These are phyloP conservation scores for Galeruca laticollis DNA, from an alignment of 2,888 invertebrate species.

Conservation along the genomic window DNA sequence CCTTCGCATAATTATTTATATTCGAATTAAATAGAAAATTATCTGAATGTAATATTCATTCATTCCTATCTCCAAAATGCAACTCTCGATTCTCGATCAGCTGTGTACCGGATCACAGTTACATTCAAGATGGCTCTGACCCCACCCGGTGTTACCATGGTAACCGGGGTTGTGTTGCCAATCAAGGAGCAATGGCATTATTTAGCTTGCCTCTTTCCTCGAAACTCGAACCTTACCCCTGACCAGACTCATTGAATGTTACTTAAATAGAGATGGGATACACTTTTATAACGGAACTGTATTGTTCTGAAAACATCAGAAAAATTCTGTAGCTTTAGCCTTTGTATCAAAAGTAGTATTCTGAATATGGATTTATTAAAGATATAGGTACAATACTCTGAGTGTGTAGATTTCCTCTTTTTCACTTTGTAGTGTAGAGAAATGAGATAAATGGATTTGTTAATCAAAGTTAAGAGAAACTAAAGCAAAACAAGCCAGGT, in stretches of 20 bases:
- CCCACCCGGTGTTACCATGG: conserved; percentile 64
- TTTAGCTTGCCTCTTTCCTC: conserved; percentile 52
- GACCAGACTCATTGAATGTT: conserved; percentile 32
- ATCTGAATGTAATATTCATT: background rate
- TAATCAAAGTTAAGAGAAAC: too few species aligned
- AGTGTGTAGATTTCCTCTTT: too few species aligned
- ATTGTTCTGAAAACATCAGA: background rate
- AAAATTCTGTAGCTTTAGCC: too few species aligned
- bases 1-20: background rate
- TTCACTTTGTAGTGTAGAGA: too few species aligned
- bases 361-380: too few species aligned
- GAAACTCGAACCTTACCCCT: conserved; percentile 45
- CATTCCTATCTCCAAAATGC: conserved; percentile 18
- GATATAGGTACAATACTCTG: too few species aligned
- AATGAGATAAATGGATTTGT: too few species aligned
- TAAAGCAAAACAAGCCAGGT: too few species aligned
- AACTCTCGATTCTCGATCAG: conserved; percentile 51
- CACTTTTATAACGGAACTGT: background rate
- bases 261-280: conserved; percentile 33
- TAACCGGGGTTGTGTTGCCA: conserved; percentile 57
- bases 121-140: conserved; percentile 65
- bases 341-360: too few species aligned
- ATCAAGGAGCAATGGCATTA: conserved; percentile 60
- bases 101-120: conserved; percentile 50
- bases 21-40: background rate